Evolutionary conservation across 1,140 invertebrate species (phyloP).

Genomic region (Drosophila lowei): DNA sequence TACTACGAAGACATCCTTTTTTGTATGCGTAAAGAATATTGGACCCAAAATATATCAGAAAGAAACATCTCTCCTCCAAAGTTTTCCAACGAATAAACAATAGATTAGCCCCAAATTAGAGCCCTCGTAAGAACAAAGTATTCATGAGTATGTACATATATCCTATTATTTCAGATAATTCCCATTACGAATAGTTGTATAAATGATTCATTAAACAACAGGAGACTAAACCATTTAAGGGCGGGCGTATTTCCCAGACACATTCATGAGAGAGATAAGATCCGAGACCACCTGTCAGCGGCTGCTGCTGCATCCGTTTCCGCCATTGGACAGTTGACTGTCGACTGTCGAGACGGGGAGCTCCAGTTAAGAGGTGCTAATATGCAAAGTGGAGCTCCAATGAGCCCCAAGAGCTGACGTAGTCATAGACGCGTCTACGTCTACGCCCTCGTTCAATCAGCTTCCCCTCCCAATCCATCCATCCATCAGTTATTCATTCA

Average conservation of each 20-base stretch:
- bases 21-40: no score
- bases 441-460: slow-evolving; percentile 36
- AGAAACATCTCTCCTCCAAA: no score
- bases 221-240: slow-evolving; percentile 45
- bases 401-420: slow-evolving; percentile 42
- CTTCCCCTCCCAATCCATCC: neutral
- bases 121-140: slow-evolving; percentile 1
- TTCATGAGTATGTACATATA: slow-evolving; percentile 16
- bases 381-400: slow-evolving; percentile 60
- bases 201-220: slow-evolving; percentile 54
- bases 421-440: slow-evolving; percentile 12
- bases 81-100: no score
- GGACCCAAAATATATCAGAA: no score
- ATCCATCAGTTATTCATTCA: slow-evolving; percentile 47
- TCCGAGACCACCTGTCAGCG: slow-evolving; percentile 42
- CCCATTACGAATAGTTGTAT: slow-evolving; percentile 30
- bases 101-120: neutral
- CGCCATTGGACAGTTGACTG: slow-evolving; percentile 21
- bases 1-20: no score
- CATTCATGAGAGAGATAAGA: slow-evolving; percentile 68
- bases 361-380: slow-evolving; percentile 70
- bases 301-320: slow-evolving; percentile 66
- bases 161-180: slow-evolving; percentile 18
- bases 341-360: neutral
- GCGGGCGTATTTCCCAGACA: slow-evolving; percentile 71